Conservation (phyloP, 1,140 invertebrate genomes). For the Cheumatopsyche charites region DNA sequence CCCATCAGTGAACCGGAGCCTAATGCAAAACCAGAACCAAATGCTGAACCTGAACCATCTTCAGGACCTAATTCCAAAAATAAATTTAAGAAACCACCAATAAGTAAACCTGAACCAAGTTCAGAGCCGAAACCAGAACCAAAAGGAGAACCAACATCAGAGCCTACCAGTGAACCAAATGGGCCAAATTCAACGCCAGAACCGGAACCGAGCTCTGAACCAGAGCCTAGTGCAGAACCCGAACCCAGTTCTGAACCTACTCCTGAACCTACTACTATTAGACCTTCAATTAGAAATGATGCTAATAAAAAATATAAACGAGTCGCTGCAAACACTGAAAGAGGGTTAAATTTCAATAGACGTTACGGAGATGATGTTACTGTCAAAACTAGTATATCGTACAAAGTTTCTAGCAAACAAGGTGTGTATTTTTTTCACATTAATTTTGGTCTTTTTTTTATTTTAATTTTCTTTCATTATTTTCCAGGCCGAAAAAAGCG, state of each 20-base stretch:
- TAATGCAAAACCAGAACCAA: slow-evolving; percentile 51
- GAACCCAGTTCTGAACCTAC: slow-evolving; percentile 55
- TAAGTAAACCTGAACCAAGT: slow-evolving; percentile 51
- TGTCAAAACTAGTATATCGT: slow-evolving; percentile 75
- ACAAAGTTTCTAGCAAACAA: slow-evolving; percentile 66
- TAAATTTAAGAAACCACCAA: slow-evolving; percentile 46
- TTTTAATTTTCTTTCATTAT: neutral
- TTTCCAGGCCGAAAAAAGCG: slow-evolving; percentile 41
- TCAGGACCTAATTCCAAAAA: slow-evolving; percentile 51
- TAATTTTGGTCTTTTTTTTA: neutral
- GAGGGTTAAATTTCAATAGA: slow-evolving; percentile 56
- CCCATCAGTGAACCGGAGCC: slow-evolving; percentile 55
- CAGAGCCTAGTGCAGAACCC: slow-evolving; percentile 58
- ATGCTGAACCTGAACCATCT: slow-evolving; percentile 50
- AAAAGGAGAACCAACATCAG: slow-evolving; percentile 54
- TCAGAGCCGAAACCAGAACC: slow-evolving; percentile 51
- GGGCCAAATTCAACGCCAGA: slow-evolving; percentile 57
- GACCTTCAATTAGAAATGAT: slow-evolving; percentile 58
- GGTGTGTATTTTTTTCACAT: slow-evolving; percentile 32
- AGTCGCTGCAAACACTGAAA: slow-evolving; percentile 57
- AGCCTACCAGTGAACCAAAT: slow-evolving; percentile 50
- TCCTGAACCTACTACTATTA: slow-evolving; percentile 56
- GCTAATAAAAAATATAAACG: slow-evolving; percentile 50
- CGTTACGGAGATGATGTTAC: slow-evolving; percentile 64
- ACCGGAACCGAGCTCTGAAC: slow-evolving; percentile 54